Evolutionary conservation across 2,888 invertebrate genomes (phyloP), one percentile per base, ranked within the genome.

Genomic region (Ochropacha duplaris): DNA sequence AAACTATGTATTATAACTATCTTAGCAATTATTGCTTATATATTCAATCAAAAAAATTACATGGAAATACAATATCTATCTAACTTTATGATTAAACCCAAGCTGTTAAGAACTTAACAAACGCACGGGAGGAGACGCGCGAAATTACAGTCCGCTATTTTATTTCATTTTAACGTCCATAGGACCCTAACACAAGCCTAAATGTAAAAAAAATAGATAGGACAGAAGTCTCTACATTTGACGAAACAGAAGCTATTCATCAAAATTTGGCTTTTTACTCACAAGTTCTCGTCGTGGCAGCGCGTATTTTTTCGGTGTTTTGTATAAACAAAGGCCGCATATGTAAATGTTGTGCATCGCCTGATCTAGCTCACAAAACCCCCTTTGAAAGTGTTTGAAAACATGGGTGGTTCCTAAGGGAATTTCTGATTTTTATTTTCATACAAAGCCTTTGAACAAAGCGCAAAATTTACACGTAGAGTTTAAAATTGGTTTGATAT

Each of bases 341-440:
- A 52, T 52, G 52, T 26, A 52, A 52, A 52, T 51, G 31, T 19
- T 52, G 22, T 26, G 28, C 50, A 50, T 50, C 52, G 22, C 31
- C n/a, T 51, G 50, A 51, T 51, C 50, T 51, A 51, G 50, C 50
- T 26, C 51, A 52, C 52, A 52, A 52, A 52, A 52, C 28, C 52
- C 56, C 60, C 59, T 70, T 68, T 70, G 66, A 66, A 31, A 52
- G 16, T 51, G 19, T 31, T 28, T 52, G 11, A 22, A n/a, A 34
- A 52, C 28, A 61, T 26, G 31, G 12, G 31, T 19, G 52, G 50
- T 57, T 62, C 52, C 57, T 50, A 55, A 49, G 49, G 55, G 54
- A 59, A 58, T 61, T 66, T 62, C 57, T 64, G 68, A 69, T 57
- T 59, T 57, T 59, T 31, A 31, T 54, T 59, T 57, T 34, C 31